Evolutionary conservation across 2,797 vertebrate genomes (phyloP), one percentile per base, ranked within the genome.

Genomic region (Gymnoscopelus microlampas): DNA sequence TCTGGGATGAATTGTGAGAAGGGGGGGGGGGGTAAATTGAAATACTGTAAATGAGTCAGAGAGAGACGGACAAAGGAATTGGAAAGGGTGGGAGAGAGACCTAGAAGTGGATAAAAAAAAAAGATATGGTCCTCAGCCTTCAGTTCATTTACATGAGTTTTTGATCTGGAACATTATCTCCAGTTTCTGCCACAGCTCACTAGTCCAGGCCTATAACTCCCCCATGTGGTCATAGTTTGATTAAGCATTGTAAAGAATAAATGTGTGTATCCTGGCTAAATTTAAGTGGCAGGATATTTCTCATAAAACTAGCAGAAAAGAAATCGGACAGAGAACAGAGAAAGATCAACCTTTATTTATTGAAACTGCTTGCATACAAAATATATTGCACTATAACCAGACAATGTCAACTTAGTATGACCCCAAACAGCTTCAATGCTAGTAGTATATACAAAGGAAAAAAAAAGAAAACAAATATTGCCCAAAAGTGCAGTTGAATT

Each of bases 351-450:
- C 94, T 97, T 97, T 98, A 92, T 94, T 94, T 93, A 98, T 98
- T 97, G 95, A 98, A 98, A 98, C 97, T 95, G 96, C 95, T 98
- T 97, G 96, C 97, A 98, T 98, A 98, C 96, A 98, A 98, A 98
- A 98, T 98, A 98, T 97, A 97, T 97, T 97, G 95, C 96, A 98
- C 96, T 97, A 97, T 97, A 97, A 98, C 96, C 96, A 97, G 96
- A 98, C 96, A 96, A 44, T 96, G 96, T 97, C 94, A 96, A 97
- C 95, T 95, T 57, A 68, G 49, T 96, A 96, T 95, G 95, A 95
- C 95, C 95, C 95, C 95, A 96, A 84, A 87, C 84, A 85, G 96
- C 94, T 95, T 95, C 95, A 95, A 95, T 91, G 95, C 95, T 95
- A 96, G 76, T 82, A 84, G 15, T 97, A 98, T 98, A 93, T 98